Conservation (phyloP, 1,140 invertebrate species). For the Hormaphis cornu region DNA sequence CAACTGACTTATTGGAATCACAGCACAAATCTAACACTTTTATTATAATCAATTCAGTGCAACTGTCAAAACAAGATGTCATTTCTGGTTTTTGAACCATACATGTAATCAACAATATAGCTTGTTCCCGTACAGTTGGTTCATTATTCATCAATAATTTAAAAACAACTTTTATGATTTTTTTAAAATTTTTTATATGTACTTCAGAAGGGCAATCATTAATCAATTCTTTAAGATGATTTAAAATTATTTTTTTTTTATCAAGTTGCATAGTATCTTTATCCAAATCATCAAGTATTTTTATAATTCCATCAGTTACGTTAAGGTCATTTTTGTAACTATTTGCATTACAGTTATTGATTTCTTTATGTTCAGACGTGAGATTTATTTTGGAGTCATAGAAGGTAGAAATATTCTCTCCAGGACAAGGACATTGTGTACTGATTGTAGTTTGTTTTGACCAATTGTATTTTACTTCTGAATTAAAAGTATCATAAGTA, state of each 20-base stretch:
- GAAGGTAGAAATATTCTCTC: slow-evolving; percentile 57
- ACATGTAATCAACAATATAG: slow-evolving; percentile 67
- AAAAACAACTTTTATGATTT: not conserved
- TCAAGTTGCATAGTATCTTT: not conserved
- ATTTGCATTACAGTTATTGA: not conserved
- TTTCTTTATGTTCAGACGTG: slow-evolving; percentile 47
- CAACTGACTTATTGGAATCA: slow-evolving; percentile 63
- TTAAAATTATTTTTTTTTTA: not conserved
- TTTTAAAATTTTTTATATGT: not conserved
- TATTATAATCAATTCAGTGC: slow-evolving; percentile 76
- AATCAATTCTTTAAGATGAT: not conserved
- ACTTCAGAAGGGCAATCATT: not conserved
- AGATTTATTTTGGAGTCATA: slow-evolving; percentile 83
- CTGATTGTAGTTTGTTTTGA: slow-evolving; percentile 74
- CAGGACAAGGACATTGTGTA: slow-evolving; percentile 46
- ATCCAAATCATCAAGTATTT: not conserved
- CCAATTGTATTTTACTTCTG: slow-evolving; percentile 81
- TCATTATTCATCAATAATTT: not conserved
- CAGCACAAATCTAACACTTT: slow-evolving; percentile 77
- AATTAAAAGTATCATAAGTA: slow-evolving; percentile 54
- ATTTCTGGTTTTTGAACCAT: slow-evolving; percentile 68
- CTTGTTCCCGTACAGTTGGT: slow-evolving; percentile 43
- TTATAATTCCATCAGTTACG: not conserved
- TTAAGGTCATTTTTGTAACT: not conserved
- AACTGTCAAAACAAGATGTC: slow-evolving; percentile 49